Conservation (phyloP, 2,797 vertebrate species). For the Linurgus olivaceus region DNA sequence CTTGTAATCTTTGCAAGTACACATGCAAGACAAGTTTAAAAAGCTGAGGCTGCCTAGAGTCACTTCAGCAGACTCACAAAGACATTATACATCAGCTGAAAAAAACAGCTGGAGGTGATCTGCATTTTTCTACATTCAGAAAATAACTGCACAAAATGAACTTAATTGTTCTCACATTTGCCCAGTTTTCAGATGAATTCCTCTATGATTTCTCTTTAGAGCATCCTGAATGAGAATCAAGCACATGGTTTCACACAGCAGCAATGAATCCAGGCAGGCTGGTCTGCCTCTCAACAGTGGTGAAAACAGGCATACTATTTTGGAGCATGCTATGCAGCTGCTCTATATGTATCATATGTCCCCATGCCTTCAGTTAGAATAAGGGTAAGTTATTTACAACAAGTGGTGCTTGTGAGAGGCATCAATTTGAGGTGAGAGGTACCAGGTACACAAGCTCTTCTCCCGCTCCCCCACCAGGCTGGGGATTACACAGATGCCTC, state of each 20-base stretch:
- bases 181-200: not conserved
- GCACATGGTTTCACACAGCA: not conserved
- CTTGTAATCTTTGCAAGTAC: not conserved
- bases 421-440: too few relatives aligned
- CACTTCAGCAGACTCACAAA: not conserved
- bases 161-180: not conserved
- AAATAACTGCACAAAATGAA: constrained; percentile 1
- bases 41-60: not conserved
- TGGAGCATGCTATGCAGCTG: not conserved
- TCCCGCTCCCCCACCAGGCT: fast-evolving
- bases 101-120: not conserved
- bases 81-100: not conserved
- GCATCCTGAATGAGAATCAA: not conserved
- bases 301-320: not conserved
- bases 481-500: not conserved
- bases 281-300: not conserved
- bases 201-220: not conserved
- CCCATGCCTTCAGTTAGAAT: not conserved
- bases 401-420: not conserved
- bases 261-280: not conserved
- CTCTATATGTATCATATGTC: not conserved
- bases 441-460: fast-evolving
- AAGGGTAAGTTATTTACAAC: not conserved
- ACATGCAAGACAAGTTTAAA: not conserved
- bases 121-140: not conserved